phyloP scores from a whole-genome alignment of 2,888 invertebrate genomes.

The Lypha dubia region DNA sequence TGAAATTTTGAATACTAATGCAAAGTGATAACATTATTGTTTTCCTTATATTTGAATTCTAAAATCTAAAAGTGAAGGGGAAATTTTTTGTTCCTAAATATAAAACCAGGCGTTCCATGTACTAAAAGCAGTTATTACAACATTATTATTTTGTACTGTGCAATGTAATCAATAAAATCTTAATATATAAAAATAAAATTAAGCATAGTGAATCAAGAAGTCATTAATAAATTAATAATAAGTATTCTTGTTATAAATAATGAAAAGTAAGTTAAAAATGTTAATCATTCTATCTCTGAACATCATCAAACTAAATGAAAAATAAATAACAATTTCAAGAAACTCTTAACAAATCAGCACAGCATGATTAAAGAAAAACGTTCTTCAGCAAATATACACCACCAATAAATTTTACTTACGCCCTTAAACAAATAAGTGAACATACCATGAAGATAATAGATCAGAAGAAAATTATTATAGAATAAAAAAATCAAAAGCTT shows the following conservation, averaged over 20 bases:
- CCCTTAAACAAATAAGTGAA: constrained; percentile 59
- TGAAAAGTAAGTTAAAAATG: constrained; percentile 35
- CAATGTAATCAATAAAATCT: too few species aligned
- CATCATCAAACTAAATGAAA: constrained; percentile 56
- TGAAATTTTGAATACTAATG: too few species aligned
- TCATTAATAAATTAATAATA: neutral
- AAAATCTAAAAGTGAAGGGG: too few species aligned
- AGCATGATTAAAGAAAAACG: constrained; percentile 47
- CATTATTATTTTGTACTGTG: too few species aligned
- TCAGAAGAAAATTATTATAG: constrained; percentile 7
- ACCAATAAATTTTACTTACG: constrained; percentile 8
- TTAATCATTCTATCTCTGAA: constrained; percentile 41
- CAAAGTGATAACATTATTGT: too few species aligned
- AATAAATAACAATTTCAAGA: constrained; percentile 19
- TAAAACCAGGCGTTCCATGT: too few species aligned
- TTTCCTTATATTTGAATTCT: too few species aligned
- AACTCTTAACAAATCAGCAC: constrained; percentile 47
- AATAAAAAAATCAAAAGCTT: constrained; percentile 45
- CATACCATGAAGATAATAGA: constrained; percentile 14
- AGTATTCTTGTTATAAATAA: constrained; percentile 38
- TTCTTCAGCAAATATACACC: neutral
- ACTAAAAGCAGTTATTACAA: too few species aligned
- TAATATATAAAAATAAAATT: neutral
- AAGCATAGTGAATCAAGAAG: neutral
- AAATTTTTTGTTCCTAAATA: too few species aligned